phyloP scores from a whole-genome alignment of 2,113 vertebrate species.

The Syngnathoides biaculeatus region DNA sequence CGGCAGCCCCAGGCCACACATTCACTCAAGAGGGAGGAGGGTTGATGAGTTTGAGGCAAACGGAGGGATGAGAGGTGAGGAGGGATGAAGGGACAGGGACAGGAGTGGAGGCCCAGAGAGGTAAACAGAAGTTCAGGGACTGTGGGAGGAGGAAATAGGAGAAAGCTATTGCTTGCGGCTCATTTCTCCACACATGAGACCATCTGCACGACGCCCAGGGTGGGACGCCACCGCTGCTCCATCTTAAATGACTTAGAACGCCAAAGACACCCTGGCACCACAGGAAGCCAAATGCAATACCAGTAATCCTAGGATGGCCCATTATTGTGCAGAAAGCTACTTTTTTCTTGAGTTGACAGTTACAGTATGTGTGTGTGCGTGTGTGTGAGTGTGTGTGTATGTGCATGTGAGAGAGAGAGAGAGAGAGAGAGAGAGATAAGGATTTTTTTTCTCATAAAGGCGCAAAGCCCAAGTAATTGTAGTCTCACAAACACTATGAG shows the following conservation, averaged over 20 bases:
- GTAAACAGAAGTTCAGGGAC: slow-evolving; percentile 53
- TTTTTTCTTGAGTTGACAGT: slow-evolving; percentile 68
- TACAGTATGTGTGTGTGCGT: slow-evolving; percentile 1
- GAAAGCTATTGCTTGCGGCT: slow-evolving; percentile 72
- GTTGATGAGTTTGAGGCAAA: slow-evolving; percentile 12
- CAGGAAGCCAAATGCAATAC: slow-evolving; percentile 77
- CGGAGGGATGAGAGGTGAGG: slow-evolving; percentile 5
- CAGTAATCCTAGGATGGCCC: slow-evolving; percentile 64
- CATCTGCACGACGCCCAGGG: slow-evolving; percentile 78
- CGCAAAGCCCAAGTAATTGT: not conserved
- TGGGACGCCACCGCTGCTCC: slow-evolving; percentile 71
- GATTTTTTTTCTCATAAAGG: slow-evolving; percentile 11
- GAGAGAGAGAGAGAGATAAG: slow-evolving; percentile 3
- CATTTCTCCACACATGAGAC: slow-evolving; percentile 78
- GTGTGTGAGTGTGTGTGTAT: too few relatives aligned
- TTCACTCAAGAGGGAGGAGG: slow-evolving; percentile 36
- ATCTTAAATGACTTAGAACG: slow-evolving; percentile 74
- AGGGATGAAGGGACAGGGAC: slow-evolving; percentile 22
- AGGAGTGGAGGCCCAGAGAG: slow-evolving; percentile 39
- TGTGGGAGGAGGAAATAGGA: slow-evolving; percentile 23
- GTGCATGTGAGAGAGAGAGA: slow-evolving; percentile 43
- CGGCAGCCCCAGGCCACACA: slow-evolving; percentile 66
- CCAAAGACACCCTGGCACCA: slow-evolving; percentile 67
- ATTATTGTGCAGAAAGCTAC: slow-evolving; percentile 71
- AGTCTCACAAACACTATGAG: not conserved